Conservation (phyloP, 2,888 invertebrate species). For the Drosophila neonasuta region DNA sequence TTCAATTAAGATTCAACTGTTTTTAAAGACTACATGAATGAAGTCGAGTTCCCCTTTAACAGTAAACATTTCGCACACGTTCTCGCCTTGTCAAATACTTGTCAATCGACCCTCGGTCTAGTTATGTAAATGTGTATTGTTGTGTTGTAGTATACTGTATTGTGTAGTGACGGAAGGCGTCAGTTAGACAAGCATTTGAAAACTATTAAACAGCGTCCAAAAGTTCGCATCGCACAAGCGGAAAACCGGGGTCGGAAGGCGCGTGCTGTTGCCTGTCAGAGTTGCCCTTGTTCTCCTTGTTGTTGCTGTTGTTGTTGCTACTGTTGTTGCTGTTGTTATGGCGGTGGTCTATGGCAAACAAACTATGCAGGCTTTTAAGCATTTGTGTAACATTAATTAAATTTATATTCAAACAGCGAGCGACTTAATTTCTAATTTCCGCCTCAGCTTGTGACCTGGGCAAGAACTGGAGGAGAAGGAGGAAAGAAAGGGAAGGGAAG, state of each 20-base stretch:
- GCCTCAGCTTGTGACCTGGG: constrained; percentile 58
- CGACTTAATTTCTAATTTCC: constrained; percentile 78
- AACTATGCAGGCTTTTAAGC: constrained; percentile 75
- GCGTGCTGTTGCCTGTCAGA: constrained; percentile 76
- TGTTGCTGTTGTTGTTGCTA: constrained; percentile 19
- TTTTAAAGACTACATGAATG: too few relatives aligned
- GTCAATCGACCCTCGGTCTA: constrained; percentile 52
- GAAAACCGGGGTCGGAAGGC: constrained; percentile 65
- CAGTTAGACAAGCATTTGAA: constrained; percentile 76
- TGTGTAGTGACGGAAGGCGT: constrained; percentile 67
- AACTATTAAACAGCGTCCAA: constrained; percentile 75
- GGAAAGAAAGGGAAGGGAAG: not conserved
- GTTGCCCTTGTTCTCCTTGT: constrained; percentile 39
- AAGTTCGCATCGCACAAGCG: constrained; percentile 64
- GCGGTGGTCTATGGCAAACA: constrained; percentile 67
- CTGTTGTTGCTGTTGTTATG: constrained; percentile 39
- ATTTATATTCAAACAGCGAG: constrained; percentile 78
- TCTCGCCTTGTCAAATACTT: constrained; percentile 14
- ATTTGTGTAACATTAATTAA: constrained; percentile 78
- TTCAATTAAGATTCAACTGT: too few relatives aligned
- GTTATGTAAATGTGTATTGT: constrained; percentile 20
- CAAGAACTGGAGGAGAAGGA: constrained; percentile 1
- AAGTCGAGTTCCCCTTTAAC: too few relatives aligned
- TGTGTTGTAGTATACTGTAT: not conserved
- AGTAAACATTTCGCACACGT: too few relatives aligned